Conservation (phyloP, 2,797 vertebrate genomes). For the Molossus alvarezi region DNA sequence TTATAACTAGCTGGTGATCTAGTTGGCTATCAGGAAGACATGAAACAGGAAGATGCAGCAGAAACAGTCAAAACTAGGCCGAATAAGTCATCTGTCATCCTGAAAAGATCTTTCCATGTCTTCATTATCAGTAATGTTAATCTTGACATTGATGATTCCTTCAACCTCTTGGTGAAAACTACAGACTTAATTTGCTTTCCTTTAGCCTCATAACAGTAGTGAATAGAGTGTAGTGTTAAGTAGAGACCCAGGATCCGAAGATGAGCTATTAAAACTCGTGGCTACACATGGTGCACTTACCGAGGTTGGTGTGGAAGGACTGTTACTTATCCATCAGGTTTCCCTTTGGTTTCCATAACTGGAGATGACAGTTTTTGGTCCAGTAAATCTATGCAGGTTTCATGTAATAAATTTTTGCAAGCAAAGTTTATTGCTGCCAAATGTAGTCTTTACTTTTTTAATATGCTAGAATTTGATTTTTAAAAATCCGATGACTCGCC, state of each 20-base stretch:
- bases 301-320: slow-evolving; percentile 52
- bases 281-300: slow-evolving; percentile 78
- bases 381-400: slow-evolving; percentile 90
- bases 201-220: slow-evolving; percentile 84
- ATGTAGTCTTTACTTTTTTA: slow-evolving; percentile 88
- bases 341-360: slow-evolving; percentile 87
- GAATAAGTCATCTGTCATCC: slow-evolving; percentile 94
- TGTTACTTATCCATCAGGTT: slow-evolving; percentile 85
- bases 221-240: slow-evolving; percentile 67
- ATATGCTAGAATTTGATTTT: slow-evolving; percentile 83
- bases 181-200: slow-evolving; percentile 80
- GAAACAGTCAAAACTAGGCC: slow-evolving; percentile 94
- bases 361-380: slow-evolving; percentile 84
- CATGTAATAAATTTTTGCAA: slow-evolving; percentile 91
- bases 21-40: slow-evolving; percentile 96
- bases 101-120: slow-evolving; percentile 92
- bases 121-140: slow-evolving; percentile 91
- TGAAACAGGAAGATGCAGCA: slow-evolving; percentile 94
- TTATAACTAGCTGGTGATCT: neutral
- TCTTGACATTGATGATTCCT: slow-evolving; percentile 95
- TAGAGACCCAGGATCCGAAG: slow-evolving; percentile 78
- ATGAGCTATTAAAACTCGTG: slow-evolving; percentile 79
- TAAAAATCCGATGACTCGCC: neutral
- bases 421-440: slow-evolving; percentile 88
- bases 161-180: slow-evolving; percentile 94